Evolutionary conservation across 2,888 invertebrate species (phyloP), one percentile per base, ranked within the genome.

Genomic region (Phyto melanocephala): DNA sequence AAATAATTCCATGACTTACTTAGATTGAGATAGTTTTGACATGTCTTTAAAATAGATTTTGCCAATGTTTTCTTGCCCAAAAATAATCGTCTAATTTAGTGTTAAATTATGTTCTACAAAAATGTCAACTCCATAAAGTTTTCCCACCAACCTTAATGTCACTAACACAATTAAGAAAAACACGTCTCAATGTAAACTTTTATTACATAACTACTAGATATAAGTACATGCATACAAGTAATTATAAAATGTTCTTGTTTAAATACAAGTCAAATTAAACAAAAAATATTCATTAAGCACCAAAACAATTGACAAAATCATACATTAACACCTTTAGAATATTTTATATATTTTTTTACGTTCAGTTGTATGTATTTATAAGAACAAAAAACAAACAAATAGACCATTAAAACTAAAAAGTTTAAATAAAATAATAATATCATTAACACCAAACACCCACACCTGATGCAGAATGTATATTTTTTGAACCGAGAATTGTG

Each of bases 301-400:
- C 63, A 45, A 78, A 78, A 52, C 63, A 81, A 47, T 74, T 70
- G 77, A 56, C 74, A 70, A 75, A 52, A 70, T 65, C 70, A 79
- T 67, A 70, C 37, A 82, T 79, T 75, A 79, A 79, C 81, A 82
- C 78, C 81, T 82, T 52, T 13, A 75, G 65, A 82, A 82, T 60
- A 71, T 65, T 52, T 28, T 67, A 15, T 20, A 40, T 58, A 40
- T 28, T 60, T 40, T 67, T 40, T 60, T 52, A 68, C 20, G 52
- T 40, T 62, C 28, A 40, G 1, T 72, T 35, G 11, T n/a, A n/a
- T n/a, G n/a, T 47, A 58, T 71, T 75, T 52, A 6, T n/a, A n/a
- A n/a, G n/a, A 65, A 65, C 35, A 65, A 35, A 65, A 35, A 54
- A 10, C 52, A 60, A 20, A 60, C 35, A 60, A 76, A 68, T n/a